Conservation (phyloP, 2,797 vertebrate species). For the Graptemys geographica region DNA sequence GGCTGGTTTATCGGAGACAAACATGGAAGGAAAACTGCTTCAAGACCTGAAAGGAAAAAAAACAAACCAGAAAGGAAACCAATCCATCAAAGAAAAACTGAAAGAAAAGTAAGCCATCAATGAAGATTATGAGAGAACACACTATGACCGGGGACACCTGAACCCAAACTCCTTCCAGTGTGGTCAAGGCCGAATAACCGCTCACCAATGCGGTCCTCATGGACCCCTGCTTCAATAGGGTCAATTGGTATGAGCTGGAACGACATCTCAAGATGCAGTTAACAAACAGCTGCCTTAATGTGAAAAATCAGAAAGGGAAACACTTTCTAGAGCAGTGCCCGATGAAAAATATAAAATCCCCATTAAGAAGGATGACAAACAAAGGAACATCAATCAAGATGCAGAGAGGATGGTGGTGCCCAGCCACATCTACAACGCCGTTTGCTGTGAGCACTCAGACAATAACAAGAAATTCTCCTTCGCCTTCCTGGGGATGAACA, state of each 20-base stretch:
- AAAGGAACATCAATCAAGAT: accelerated
- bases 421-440: not conserved
- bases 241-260: no score
- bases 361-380: not conserved
- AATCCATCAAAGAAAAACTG: accelerated
- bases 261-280: accelerated
- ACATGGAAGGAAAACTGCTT: not conserved
- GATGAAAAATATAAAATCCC: not conserved
- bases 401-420: not conserved
- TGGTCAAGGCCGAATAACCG: not conserved
- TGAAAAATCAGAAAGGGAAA: accelerated
- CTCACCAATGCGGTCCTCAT: no score
- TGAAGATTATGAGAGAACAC: not conserved
- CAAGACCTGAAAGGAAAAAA: not conserved
- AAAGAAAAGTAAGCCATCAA: not conserved
- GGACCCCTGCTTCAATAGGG: no score
- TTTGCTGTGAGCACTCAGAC: not conserved
- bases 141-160: constrained; percentile 25
- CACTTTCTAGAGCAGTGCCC: not conserved
- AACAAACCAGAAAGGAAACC: not conserved
- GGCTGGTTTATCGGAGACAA: accelerated
- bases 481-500: not conserved
- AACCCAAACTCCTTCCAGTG: constrained; percentile 4
- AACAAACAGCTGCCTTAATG: accelerated
- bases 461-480: not conserved